Conservation (phyloP, 1,140 invertebrate species). For the Drosophila nebulosa region DNA sequence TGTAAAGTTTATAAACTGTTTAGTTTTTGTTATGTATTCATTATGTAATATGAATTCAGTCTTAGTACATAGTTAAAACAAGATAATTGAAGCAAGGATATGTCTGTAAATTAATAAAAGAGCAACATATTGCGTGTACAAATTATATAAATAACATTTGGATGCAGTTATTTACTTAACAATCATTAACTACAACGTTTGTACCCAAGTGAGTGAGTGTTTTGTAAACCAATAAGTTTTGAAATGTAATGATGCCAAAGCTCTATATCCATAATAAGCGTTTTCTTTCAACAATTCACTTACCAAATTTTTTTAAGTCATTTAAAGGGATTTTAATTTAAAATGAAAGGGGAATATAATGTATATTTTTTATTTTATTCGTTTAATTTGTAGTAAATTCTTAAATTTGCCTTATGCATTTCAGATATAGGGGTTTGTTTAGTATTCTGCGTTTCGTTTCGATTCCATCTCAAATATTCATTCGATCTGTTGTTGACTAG, state of each 20-base stretch:
- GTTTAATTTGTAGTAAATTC: slow-evolving; percentile 55
- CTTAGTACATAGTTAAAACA: slow-evolving; percentile 46
- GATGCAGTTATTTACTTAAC: background rate
- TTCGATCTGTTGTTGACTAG: slow-evolving; percentile 44
- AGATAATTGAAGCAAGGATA: slow-evolving; percentile 36
- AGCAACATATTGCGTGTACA: slow-evolving; percentile 46
- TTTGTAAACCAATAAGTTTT: too few relatives aligned
- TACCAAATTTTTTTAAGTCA: too few relatives aligned
- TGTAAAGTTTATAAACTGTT: slow-evolving; percentile 52
- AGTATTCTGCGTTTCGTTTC: slow-evolving; percentile 27
- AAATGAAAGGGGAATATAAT: background rate
- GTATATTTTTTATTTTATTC: slow-evolving; percentile 21
- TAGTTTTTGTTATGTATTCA: slow-evolving; percentile 70
- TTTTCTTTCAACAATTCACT: too few relatives aligned
- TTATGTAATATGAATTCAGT: slow-evolving; percentile 48
- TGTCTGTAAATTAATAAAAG: slow-evolving; percentile 69
- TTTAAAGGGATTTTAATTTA: too few relatives aligned
- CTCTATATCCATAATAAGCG: too few relatives aligned
- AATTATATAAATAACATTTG: slow-evolving; percentile 33
- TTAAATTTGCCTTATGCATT: slow-evolving; percentile 37
- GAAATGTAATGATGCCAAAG: too few relatives aligned
- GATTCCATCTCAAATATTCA: slow-evolving; percentile 16
- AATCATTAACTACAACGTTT: too few relatives aligned
- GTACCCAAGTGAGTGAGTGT: background rate
- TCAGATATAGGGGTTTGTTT: slow-evolving; percentile 29